Conservation (phyloP, 2,113 vertebrate genomes). For the Myrmophylax atrothorax region DNA sequence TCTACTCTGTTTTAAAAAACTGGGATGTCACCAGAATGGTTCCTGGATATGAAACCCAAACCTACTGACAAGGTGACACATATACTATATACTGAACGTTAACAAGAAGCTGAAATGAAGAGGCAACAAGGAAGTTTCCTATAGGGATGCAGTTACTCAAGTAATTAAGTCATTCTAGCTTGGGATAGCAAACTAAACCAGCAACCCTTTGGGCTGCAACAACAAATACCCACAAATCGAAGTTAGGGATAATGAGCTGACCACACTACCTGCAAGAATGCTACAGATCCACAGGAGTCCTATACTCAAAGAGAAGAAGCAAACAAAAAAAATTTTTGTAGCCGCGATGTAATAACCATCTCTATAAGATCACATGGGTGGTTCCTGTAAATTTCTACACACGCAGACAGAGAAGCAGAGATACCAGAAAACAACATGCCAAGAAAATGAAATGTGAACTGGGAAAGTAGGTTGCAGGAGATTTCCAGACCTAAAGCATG, state of each 20-base stretch:
- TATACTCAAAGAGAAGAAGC: not conserved
- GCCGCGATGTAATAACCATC: rapidly evolving
- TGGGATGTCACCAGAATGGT: not conserved
- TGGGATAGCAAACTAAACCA: not conserved
- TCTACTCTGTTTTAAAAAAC: not conserved
- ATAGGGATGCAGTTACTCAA: not conserved
- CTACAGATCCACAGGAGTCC: not conserved
- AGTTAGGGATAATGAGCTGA: not conserved
- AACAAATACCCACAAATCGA: not conserved
- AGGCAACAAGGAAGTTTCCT: not conserved
- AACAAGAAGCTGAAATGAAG: not conserved
- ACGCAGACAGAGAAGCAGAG: not conserved
- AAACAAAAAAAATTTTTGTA: not conserved
- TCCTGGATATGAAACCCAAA: not conserved
- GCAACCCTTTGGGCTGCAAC: not conserved
- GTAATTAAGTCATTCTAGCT: not conserved
- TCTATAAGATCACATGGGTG: not conserved
- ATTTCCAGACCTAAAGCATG: not conserved
- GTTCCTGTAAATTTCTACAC: not conserved
- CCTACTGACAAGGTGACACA: not conserved
- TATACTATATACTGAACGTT: no score
- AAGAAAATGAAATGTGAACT: not conserved
- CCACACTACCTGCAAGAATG: rapidly evolving
- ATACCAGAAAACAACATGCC: not conserved
- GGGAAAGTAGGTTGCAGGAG: not conserved